Base-by-base conservation (phyloP, 2,113 vertebrate species). In the Myanophis thanlyinensis region DNA sequence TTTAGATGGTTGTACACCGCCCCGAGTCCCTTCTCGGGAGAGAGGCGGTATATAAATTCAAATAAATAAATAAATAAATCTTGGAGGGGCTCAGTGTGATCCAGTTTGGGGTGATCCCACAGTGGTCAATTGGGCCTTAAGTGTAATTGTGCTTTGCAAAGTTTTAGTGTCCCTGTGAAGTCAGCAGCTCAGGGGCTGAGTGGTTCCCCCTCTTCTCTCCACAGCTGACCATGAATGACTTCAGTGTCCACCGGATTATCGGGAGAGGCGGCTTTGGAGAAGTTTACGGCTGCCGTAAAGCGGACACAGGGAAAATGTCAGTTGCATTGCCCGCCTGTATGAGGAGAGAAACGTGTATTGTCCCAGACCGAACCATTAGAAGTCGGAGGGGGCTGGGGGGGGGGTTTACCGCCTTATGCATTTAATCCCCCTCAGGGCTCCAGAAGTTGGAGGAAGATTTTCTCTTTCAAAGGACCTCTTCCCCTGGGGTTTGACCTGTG, bases 251-350 rank as follows among this genome's bases (percentile, higher is more conserved):
- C 92, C 98, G 99, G 96, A 99, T 99, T 97, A 99, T 99, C 67
- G 99, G 99, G 90, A 97, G 99, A 94, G 99, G 99, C 6, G 99
- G 99, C 94, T 99, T 99, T 84, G 99, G 99, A 4, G 99, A 99
- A 97, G 99, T 99, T 25, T 99, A 99, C 0, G 99, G 99, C 92
- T 99, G 99, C 97, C 98, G 99, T 90, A 99, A 99, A 97, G 99
- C 99, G 51, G 99, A 99, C 98, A 99, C 99, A 13, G 99, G 99
- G 87, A 99, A 99, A 97, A 99, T 99, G 99, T 99, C 96, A 99
- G 98, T 97, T 84, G 40, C 15, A 4, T 80, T 11, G 30, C 30
- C 22, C 27, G 25, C 4, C 0, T 2, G 93, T 85, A 46, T 53
- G 67, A 47, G 84, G 23, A 25, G 47, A 40, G 25, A 67, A 35